Base-by-base conservation (phyloP, 2,113 vertebrate species). In the Dolichallabes microphthalmus region DNA sequence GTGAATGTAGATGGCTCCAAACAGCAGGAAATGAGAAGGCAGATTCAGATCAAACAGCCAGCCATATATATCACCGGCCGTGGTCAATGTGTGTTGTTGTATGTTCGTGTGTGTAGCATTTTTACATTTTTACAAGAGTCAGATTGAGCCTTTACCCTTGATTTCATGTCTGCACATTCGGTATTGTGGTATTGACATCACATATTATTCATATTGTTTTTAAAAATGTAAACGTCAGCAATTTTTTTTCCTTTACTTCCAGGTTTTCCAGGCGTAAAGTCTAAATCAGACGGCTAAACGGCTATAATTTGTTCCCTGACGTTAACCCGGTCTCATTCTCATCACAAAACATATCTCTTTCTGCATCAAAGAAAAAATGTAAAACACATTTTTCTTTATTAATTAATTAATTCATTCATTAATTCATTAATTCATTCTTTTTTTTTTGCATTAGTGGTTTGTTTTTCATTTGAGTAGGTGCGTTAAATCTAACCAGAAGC, bases 1-100 rank as follows among this genome's bases (percentile, higher is more conserved):
- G 25, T 82, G 63, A 63, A 30, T 69, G 53, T 50, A 82, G 63
- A 50, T 45, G 20, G 27, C 50, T 82, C n/a, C 80, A 32, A 68
- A 63, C 63, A 55, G 50, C 74, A 53, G 50, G 80, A 82, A 71
- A 39, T 39, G 50, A 82, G 27, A 30, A 27, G 50, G 64, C 53
- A 50, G 81, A 69, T 22, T 71, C 66, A 39, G 80, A 25, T 52
- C 25, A 53, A n/a, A 82, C 39, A 9, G 45, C 20, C 17, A 30
- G 39, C 9, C 39, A 30, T 17, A 20, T 66, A 19, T 20, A 27
- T 66, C 25, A 10, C 61, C 27, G n/a, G 61, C 25, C 3, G n/a
- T 64, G n/a, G n/a, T 57, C 13, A 27, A 0, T 66, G 63, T 30
- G 63, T 30, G 63, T 66, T 9, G n/a, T n/a, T 63, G n/a, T 27